These are phyloP conservation scores for Gymnocephalus cernua DNA, from an alignment of 2,113 vertebrate genomes.

Conservation along the genomic window DNA sequence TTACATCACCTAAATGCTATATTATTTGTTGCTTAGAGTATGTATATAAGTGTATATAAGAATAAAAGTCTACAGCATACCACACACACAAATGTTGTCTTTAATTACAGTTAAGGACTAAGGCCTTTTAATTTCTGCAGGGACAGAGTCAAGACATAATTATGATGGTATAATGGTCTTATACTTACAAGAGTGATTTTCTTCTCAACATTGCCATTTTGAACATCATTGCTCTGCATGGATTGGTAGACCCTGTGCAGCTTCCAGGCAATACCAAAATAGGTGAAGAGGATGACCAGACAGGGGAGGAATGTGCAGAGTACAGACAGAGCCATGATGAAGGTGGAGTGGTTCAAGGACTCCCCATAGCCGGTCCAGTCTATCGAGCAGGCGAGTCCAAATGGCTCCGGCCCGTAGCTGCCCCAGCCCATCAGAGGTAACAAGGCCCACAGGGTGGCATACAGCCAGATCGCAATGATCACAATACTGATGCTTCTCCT, in stretches of 20 bases:
- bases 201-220: constrained; percentile 82
- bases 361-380: constrained; percentile 85
- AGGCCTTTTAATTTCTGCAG: background rate
- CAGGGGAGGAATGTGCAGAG: constrained; percentile 86
- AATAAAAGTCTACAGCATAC: background rate
- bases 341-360: constrained; percentile 80
- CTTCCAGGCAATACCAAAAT: constrained; percentile 87
- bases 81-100: background rate
- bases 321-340: constrained; percentile 85
- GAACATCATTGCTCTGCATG: constrained; percentile 82
- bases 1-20: background rate
- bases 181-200: constrained; percentile 86
- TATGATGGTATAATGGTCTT: no score
- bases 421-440: constrained; percentile 88
- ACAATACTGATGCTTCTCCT: constrained; percentile 74
- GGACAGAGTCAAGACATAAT: background rate
- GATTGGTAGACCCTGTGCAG: constrained; percentile 85
- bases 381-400: constrained; percentile 87
- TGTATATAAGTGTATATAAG: no score
- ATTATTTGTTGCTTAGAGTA: background rate
- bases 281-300: constrained; percentile 81
- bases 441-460: constrained; percentile 85
- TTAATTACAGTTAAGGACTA: background rate
- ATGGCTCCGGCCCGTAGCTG: constrained; percentile 87
- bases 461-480: constrained; percentile 85